phyloP scores from a whole-genome alignment of 2,797 vertebrate species.

The Anguilla obscura region DNA sequence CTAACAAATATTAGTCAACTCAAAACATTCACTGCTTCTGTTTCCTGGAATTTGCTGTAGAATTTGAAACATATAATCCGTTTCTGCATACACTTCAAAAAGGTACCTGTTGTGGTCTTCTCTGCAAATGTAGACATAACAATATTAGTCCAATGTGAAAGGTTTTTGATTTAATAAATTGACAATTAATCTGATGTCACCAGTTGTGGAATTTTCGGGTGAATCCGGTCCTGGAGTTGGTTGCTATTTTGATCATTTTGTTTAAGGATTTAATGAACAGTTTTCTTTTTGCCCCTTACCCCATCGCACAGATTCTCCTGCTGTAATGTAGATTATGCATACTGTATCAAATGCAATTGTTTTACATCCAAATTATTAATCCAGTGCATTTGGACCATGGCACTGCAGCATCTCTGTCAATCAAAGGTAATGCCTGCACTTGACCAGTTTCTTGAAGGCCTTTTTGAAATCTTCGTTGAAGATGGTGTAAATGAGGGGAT shows the following conservation, averaged over 20 bases:
- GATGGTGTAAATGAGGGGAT: conserved; percentile 81
- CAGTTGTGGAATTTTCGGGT: neutral
- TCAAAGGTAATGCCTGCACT: conserved; percentile 69
- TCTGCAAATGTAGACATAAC: neutral
- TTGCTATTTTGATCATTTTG: neutral
- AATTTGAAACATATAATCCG: neutral
- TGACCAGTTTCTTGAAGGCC: conserved; percentile 80
- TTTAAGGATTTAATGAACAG: neutral
- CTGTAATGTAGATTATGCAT: neutral
- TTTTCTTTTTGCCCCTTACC: neutral
- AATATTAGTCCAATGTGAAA: conserved; percentile 3
- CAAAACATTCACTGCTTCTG: neutral
- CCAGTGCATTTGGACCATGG: neutral
- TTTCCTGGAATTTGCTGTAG: neutral
- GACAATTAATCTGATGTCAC: neutral
- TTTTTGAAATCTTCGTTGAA: conserved; percentile 84
- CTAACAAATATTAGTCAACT: neutral
- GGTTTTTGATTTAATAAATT: neutral
- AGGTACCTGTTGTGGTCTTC: neutral
- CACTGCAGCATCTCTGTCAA: neutral
- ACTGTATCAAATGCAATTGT: too few relatives aligned
- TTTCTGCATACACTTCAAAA: neutral
- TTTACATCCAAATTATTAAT: neutral
- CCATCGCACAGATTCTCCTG: neutral
- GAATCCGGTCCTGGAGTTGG: too few relatives aligned